Evolutionary conservation across 2,797 vertebrate genomes (phyloP).

Genomic region (Labroides dimidiatus): DNA sequence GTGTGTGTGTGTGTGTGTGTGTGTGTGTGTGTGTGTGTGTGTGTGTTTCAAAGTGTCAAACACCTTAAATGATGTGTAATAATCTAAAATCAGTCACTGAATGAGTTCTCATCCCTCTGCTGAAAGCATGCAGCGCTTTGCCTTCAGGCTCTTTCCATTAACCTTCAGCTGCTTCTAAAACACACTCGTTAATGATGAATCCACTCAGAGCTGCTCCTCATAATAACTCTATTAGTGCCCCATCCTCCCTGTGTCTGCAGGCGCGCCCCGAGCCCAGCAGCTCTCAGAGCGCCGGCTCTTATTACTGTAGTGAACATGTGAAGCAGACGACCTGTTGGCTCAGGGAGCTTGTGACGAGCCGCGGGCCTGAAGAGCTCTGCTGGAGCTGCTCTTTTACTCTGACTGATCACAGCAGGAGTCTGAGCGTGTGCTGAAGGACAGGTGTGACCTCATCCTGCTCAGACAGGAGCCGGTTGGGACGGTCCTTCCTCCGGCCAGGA

Average conservation of each 20-base stretch:
- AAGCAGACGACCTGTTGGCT: slow-evolving; percentile 58
- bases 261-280: slow-evolving; percentile 47
- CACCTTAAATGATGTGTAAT: slow-evolving; percentile 50
- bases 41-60: slow-evolving; percentile 5
- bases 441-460: not conserved
- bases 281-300: slow-evolving; percentile 41
- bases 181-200: slow-evolving; percentile 68
- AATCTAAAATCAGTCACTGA: slow-evolving; percentile 54
- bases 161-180: slow-evolving; percentile 74
- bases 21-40: too few relatives aligned
- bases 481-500: slow-evolving; percentile 35
- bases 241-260: slow-evolving; percentile 48
- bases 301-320: slow-evolving; percentile 64
- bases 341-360: slow-evolving; percentile 41
- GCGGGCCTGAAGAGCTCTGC: slow-evolving; percentile 45
- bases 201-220: slow-evolving; percentile 54
- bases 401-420: slow-evolving; percentile 18
- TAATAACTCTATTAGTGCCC: slow-evolving; percentile 69
- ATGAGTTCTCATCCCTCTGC: slow-evolving; percentile 66
- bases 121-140: slow-evolving; percentile 47
- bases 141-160: slow-evolving; percentile 73
- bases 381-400: not conserved
- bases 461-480: slow-evolving; percentile 3
- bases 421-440: slow-evolving; percentile 20
- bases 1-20: too few relatives aligned